Percentiles rank a stretch among this genome's conserved stretches.
Evolutionary conservation across 2,888 invertebrate genomes (phyloP).

Genomic region (Pyrocoelia pectoralis): DNA sequence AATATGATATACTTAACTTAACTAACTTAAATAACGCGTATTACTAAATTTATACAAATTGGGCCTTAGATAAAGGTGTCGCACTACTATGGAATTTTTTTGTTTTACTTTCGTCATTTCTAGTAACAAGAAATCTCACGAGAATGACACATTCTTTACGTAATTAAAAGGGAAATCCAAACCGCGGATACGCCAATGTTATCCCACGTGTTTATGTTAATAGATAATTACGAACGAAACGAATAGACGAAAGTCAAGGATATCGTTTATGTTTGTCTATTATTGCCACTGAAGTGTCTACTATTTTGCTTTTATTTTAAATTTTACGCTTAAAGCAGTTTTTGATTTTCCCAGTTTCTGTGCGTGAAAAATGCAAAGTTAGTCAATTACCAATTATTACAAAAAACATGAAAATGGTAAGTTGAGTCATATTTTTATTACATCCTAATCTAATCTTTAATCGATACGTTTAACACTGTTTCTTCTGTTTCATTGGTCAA

Average conservation of each 20-base stretch:
- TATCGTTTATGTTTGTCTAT: conserved; percentile 43
- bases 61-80: too few species aligned
- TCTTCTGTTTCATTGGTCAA: too few species aligned
- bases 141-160: background rate
- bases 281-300: conserved; percentile 40
- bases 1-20: too few species aligned
- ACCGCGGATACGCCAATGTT: conserved; percentile 42
- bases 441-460: too few species aligned
- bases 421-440: too few species aligned
- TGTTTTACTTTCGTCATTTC: too few species aligned
- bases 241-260: conserved; percentile 53
- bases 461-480: too few species aligned
- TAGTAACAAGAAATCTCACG: background rate
- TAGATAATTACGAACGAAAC: conserved; percentile 45
- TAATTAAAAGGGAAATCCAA: conserved; percentile 24
- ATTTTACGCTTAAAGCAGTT: background rate
- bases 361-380: background rate
- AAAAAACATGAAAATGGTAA: too few species aligned
- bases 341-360: background rate
- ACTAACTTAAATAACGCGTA: too few species aligned
- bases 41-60: too few species aligned
- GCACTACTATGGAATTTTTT: too few species aligned
- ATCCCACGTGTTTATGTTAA: conserved; percentile 50
- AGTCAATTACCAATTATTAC: background rate
- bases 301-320: conserved; percentile 22